Evolutionary conservation across 1,140 invertebrate species (phyloP).

Genomic region (Panulirus ornatus): DNA sequence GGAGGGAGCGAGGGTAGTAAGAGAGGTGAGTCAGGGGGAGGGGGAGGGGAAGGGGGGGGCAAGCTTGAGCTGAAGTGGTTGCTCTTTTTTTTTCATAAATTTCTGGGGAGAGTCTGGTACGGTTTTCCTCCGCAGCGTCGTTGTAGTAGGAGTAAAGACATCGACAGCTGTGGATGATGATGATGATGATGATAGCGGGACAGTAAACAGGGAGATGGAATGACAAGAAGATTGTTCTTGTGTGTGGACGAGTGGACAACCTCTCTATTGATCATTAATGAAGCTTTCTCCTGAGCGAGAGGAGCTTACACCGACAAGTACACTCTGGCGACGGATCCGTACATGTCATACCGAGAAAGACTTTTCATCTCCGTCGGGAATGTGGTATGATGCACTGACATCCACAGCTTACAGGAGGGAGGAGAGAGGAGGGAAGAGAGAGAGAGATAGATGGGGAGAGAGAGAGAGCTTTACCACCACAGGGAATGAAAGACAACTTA

Average conservation of each 20-base stretch:
- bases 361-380: too few relatives aligned
- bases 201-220: background rate
- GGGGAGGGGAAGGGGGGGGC: background rate
- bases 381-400: too few relatives aligned
- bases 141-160: background rate
- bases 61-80: background rate
- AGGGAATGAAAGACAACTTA: background rate
- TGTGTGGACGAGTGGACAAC: too few relatives aligned
- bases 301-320: too few relatives aligned
- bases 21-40: background rate
- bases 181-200: background rate
- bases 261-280: constrained; percentile 16
- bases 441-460: background rate
- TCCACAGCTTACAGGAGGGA: background rate
- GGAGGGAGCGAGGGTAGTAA: constrained; percentile 20
- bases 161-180: background rate
- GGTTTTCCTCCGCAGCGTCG: background rate
- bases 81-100: constrained; percentile 14
- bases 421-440: background rate
- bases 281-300: background rate
- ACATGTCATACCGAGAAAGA: too few relatives aligned
- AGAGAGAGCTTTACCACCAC: background rate
- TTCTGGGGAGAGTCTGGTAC: constrained; percentile 15
- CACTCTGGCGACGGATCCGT: too few relatives aligned
- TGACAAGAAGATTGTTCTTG: background rate